Percentiles rank a stretch among this genome's conserved stretches.
Conservation (phyloP, 2,113 vertebrate genomes). For the Larimichthys polyactis region DNA sequence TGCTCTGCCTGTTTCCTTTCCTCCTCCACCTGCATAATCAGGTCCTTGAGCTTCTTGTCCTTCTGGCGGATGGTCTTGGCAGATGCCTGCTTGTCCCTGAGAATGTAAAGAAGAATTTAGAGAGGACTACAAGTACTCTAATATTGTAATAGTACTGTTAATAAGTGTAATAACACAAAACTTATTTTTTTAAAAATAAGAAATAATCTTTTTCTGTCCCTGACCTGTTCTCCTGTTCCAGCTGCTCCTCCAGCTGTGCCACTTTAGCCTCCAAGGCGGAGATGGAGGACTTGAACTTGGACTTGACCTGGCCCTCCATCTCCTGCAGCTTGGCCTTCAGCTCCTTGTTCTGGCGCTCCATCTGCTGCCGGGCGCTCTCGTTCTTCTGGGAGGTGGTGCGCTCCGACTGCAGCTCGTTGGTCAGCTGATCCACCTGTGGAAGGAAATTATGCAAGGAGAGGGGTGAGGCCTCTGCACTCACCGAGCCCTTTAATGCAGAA, state of each 20-base stretch:
- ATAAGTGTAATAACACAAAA: not conserved
- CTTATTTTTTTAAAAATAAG: not conserved
- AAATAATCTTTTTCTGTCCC: not conserved
- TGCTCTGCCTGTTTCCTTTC: constrained; percentile 94
- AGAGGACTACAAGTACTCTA: not conserved
- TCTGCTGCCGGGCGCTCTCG: constrained; percentile 91
- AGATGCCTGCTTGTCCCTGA: constrained; percentile 90
- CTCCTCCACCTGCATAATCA: constrained; percentile 92
- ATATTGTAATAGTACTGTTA: not conserved
- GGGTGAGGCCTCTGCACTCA: not conserved
- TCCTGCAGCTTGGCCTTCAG: constrained; percentile 93
- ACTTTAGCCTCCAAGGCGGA: constrained; percentile 91
- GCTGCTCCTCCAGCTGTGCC: constrained; percentile 91
- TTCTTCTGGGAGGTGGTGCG: constrained; percentile 91
- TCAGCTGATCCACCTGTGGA: constrained; percentile 91
- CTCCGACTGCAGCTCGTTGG: constrained; percentile 90
- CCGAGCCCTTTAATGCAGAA: not conserved
- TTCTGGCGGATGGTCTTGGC: constrained; percentile 91
- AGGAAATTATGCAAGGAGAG: not conserved
- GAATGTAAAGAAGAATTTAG: constrained; percentile 2
- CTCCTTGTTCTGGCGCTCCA: constrained; percentile 97
- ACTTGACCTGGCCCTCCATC: constrained; percentile 92
- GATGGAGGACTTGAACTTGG: constrained; percentile 94
- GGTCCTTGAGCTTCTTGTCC: constrained; percentile 97
- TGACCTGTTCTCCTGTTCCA: constrained; percentile 95